Evolutionary conservation across 2,888 invertebrate genomes (phyloP).

Genomic region (Caenorhabditis imperialis): DNA sequence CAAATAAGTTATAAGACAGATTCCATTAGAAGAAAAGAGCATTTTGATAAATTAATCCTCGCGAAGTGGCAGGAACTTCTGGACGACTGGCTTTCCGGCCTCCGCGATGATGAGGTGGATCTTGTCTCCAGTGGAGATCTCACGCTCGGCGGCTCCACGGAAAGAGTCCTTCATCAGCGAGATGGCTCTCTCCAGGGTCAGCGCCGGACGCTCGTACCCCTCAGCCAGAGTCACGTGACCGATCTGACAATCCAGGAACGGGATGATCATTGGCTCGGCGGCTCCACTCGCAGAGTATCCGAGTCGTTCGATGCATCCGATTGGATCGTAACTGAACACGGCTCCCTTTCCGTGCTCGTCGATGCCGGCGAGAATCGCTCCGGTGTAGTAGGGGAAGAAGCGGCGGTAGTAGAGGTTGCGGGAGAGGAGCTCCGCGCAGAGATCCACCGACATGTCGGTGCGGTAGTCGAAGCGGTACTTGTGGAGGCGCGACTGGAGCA

Average conservation of each 20-base stretch:
- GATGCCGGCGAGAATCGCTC: constrained; percentile 93
- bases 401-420: constrained; percentile 95
- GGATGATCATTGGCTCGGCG: constrained; percentile 87
- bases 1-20: constrained; percentile 26
- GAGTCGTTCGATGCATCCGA: constrained; percentile 92
- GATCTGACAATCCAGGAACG: constrained; percentile 92
- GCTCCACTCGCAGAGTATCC: constrained; percentile 92
- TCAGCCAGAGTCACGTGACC: constrained; percentile 84
- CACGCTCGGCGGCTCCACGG: constrained; percentile 96
- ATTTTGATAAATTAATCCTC: constrained; percentile 66
- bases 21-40: neutral
- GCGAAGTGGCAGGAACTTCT: constrained; percentile 68
- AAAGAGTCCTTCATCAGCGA: constrained; percentile 92
- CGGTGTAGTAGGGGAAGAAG: constrained; percentile 98
- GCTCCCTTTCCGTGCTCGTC: constrained; percentile 92
- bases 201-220: constrained; percentile 80
- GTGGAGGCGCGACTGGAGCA: constrained; percentile 79
- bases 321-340: constrained; percentile 96
- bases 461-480: constrained; percentile 88
- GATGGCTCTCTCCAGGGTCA: constrained; percentile 88
- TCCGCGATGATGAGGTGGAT: constrained; percentile 73
- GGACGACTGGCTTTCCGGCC: constrained; percentile 70
- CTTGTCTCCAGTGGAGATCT: constrained; percentile 88
- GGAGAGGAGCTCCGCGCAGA: constrained; percentile 94
- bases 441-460: constrained; percentile 87